Evolutionary conservation across 2,888 invertebrate genomes (phyloP).

Genomic region (Parthenolecanium corni): DNA sequence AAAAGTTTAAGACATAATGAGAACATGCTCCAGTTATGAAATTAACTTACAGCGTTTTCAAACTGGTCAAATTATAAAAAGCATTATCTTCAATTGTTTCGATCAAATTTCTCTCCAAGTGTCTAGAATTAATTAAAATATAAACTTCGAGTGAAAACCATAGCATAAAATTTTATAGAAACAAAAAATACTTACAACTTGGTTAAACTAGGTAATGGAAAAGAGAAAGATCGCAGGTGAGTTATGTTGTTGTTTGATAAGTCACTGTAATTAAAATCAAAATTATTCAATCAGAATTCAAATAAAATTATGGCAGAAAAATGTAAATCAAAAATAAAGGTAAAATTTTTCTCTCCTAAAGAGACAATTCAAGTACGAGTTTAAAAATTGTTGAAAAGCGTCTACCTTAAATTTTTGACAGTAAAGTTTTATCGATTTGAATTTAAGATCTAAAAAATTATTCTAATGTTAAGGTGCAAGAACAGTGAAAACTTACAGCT

Average conservation of each 20-base stretch:
- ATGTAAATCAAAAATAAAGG: too few relatives aligned
- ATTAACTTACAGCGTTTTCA: constrained; percentile 48
- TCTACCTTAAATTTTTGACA: too few relatives aligned
- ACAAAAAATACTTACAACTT: constrained; percentile 50
- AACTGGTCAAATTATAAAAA: constrained; percentile 58
- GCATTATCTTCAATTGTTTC: constrained; percentile 58
- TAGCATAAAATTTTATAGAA: neutral
- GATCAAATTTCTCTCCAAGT: constrained; percentile 69
- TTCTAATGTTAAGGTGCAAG: neutral
- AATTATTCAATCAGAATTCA: neutral
- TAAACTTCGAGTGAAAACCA: neutral
- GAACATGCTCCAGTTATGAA: constrained; percentile 32
- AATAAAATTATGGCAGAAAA: too few relatives aligned
- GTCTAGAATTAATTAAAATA: constrained; percentile 37
- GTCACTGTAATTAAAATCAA: constrained; percentile 45
- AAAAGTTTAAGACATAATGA: neutral
- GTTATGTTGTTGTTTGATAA: constrained; percentile 53
- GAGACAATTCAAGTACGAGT: too few relatives aligned
- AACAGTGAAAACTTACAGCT: constrained; percentile 2
- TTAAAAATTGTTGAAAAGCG: too few relatives aligned
- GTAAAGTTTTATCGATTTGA: too few relatives aligned
- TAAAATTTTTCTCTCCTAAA: too few relatives aligned
- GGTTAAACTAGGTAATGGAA: constrained; percentile 53
- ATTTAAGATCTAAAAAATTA: too few relatives aligned
- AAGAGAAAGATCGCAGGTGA: constrained; percentile 46